phyloP scores from a whole-genome alignment of 2,113 vertebrate species.

The Python bivittatus region DNA sequence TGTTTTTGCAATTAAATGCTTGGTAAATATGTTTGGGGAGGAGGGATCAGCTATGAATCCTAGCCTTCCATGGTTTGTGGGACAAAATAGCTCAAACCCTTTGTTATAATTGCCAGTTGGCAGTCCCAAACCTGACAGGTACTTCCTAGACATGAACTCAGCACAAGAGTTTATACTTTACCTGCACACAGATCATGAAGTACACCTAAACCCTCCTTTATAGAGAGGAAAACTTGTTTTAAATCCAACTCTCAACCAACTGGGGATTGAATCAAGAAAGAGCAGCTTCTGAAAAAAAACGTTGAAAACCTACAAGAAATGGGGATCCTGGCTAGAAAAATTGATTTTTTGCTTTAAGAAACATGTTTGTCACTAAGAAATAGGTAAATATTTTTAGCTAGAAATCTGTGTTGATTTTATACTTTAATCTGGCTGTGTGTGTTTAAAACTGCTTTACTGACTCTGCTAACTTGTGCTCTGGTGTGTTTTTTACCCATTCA shows the following conservation, averaged over 20 bases:
- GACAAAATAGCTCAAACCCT: not conserved
- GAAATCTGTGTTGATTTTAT: not conserved
- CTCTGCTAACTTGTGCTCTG: not conserved
- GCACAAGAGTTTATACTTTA: not conserved
- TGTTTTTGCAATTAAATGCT: slow-evolving; percentile 5
- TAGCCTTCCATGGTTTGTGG: not conserved
- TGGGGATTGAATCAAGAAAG: not conserved
- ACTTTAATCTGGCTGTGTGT: not conserved
- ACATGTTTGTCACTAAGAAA: not conserved
- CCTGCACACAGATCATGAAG: not conserved
- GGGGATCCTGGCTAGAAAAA: not conserved
- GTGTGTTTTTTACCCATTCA: not conserved
- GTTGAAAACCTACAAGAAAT: not conserved
- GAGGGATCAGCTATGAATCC: not conserved
- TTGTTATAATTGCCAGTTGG: not conserved
- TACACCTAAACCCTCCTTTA: not conserved
- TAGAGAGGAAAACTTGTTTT: not conserved
- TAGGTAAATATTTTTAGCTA: not conserved
- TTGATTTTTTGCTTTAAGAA: not conserved
- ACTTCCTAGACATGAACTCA: not conserved
- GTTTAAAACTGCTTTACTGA: not conserved
- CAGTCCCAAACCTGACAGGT: not conserved
- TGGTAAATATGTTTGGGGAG: not conserved
- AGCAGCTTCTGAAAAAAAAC: not conserved
- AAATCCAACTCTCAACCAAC: not conserved